These are phyloP conservation scores for Atractosteus spatula DNA, from an alignment of 2,113 vertebrate genomes.

Conservation along the genomic window DNA sequence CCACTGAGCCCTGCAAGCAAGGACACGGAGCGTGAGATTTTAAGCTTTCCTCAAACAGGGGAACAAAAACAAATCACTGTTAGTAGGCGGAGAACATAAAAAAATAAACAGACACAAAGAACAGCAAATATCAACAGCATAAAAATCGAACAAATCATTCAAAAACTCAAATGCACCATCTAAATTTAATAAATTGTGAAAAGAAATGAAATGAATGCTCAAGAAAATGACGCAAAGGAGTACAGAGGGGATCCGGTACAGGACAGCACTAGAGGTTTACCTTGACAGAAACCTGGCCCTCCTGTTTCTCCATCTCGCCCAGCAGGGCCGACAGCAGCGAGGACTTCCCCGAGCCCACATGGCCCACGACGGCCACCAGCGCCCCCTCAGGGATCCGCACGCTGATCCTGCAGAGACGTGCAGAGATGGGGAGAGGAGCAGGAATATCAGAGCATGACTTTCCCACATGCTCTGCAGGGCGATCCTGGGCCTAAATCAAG, in stretches of 20 bases:
- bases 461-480: not conserved
- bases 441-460: too few species aligned
- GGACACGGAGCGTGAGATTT: not conserved
- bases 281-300: conserved; percentile 79
- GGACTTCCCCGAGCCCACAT: conserved; percentile 91
- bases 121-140: too few species aligned
- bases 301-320: conserved; percentile 89
- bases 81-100: not conserved
- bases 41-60: not conserved
- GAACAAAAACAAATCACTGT: not conserved
- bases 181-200: too few species aligned
- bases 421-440: not conserved
- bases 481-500: too few species aligned
- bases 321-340: conserved; percentile 88
- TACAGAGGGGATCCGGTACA: too few species aligned
- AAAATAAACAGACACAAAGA: too few species aligned
- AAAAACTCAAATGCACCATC: too few species aligned
- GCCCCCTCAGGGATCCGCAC: conserved; percentile 81
- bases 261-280: conserved; percentile 47
- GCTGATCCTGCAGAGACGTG: conserved; percentile 65
- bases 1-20: conserved; percentile 76
- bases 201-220: too few species aligned
- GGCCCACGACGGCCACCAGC: conserved; percentile 88
- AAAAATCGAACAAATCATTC: too few species aligned
- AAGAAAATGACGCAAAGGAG: too few species aligned